phyloP scores from a whole-genome alignment of 2,113 vertebrate genomes.

The rat (Rattus norvegicus) region GRCr8 NC_086020.1:22687001-22687500 shows the following conservation, averaged over 20 bases:
- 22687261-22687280: background rate
- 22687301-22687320: background rate
- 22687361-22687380: background rate
- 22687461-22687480: background rate
- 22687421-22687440: background rate
- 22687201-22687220: background rate
- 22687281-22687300: background rate
- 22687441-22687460: no score
- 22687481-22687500: background rate
- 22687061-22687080: constrained; percentile 57
- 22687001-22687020: constrained; percentile 75
- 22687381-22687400: background rate
- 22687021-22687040: constrained; percentile 70
- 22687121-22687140: background rate
- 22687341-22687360: background rate
- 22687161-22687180: background rate
- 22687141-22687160: background rate
- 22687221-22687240: background rate
- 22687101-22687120: background rate
- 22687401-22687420: no score
- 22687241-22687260: background rate
- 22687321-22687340: background rate
- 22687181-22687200: background rate
- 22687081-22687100: background rate
- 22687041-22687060: constrained; percentile 83